These are phyloP conservation scores for Thunnus thynnus DNA, from an alignment of 2,113 vertebrate species.

Conservation along the genomic window DNA sequence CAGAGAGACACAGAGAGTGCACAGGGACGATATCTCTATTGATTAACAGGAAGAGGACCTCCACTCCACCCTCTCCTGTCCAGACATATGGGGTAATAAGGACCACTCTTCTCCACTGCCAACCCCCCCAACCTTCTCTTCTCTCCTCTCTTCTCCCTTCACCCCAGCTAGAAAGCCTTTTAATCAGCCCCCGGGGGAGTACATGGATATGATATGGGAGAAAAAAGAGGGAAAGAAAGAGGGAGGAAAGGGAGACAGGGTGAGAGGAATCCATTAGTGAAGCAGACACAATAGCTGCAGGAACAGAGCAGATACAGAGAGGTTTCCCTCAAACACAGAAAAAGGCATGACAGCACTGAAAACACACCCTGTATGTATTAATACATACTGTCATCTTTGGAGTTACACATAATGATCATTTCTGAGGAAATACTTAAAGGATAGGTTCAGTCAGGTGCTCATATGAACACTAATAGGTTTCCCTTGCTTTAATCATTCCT, in stretches of 20 bases:
- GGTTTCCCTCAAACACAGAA: conserved; percentile 41
- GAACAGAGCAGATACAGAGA: conserved; percentile 46
- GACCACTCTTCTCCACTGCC: conserved; percentile 72
- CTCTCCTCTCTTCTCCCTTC: conserved; percentile 56
- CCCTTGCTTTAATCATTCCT: no score
- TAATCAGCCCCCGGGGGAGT: conserved; percentile 81
- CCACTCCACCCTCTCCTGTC: conserved; percentile 73
- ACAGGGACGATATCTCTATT: conserved; percentile 75
- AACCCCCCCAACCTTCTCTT: conserved; percentile 21
- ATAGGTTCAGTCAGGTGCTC: no score
- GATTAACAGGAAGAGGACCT: conserved; percentile 79
- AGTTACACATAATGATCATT: neutral
- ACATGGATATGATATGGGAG: conserved; percentile 81
- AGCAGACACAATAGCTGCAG: conserved; percentile 81
- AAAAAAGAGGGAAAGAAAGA: conserved; percentile 58
- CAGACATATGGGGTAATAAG: conserved; percentile 82
- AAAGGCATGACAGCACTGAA: conserved; percentile 35
- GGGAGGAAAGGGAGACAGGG: conserved; percentile 70
- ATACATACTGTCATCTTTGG: neutral
- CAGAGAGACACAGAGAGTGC: conserved; percentile 46
- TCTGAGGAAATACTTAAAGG: no score
- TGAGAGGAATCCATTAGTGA: conserved; percentile 80
- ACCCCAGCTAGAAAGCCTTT: conserved; percentile 78
- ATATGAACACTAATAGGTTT: no score
- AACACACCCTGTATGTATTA: conserved; percentile 27